A percentile compares a stretch with the other conserved stretches of the same genome.
phyloP scores from a whole-genome alignment of 2,797 vertebrate species.

The Mormyrus hasselquistii region DNA sequence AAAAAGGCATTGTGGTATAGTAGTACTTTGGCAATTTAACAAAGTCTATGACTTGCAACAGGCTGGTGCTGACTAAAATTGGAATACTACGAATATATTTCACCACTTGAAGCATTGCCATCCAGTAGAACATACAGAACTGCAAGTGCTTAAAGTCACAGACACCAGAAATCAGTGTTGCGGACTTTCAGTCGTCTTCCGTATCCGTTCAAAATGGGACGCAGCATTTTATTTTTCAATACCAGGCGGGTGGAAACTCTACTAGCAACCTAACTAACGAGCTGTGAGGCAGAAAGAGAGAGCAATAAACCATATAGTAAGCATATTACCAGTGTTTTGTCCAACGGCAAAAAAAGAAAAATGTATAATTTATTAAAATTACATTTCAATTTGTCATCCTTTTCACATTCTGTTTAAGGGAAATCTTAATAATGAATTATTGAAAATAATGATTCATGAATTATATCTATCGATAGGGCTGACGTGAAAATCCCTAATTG shows the following conservation, averaged over 20 bases:
- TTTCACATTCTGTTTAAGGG: background rate
- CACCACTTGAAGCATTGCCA: background rate
- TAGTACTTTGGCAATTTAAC: background rate
- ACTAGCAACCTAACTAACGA: background rate
- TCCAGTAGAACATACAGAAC: background rate
- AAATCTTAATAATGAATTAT: background rate
- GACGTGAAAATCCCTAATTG: background rate
- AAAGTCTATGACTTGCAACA: background rate
- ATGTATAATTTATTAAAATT: background rate
- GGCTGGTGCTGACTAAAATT: background rate
- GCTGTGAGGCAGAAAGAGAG: background rate
- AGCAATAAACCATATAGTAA: background rate
- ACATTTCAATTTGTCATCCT: background rate
- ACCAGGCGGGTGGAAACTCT: background rate
- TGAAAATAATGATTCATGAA: background rate
- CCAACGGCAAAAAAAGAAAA: background rate
- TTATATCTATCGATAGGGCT: background rate
- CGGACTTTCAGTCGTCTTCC: background rate
- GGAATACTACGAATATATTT: background rate
- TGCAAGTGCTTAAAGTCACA: background rate
- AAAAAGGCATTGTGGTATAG: background rate
- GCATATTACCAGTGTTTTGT: background rate
- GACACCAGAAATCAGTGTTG: background rate
- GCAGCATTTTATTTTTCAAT: background rate
- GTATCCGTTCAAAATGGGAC: background rate